A percentile compares a stretch with the other conserved stretches of the same genome.
These are phyloP conservation scores for Cirrhinus molitorella DNA, from an alignment of 2,797 vertebrate genomes.

Conservation along the genomic window DNA sequence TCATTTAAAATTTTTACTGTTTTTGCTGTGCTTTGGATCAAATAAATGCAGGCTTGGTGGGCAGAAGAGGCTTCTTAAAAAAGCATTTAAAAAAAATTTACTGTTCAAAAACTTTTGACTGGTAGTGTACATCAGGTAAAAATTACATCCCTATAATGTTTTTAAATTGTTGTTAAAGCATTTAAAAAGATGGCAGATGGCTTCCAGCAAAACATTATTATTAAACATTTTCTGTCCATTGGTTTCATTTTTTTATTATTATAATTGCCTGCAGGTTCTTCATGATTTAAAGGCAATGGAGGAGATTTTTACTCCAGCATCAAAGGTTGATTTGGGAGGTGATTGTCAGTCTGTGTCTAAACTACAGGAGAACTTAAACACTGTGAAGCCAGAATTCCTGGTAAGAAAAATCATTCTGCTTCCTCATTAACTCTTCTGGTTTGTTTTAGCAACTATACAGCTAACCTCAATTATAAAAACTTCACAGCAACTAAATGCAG, in stretches of 20 bases:
- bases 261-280: slow-evolving; percentile 74
- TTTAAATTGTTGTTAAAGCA: neutral
- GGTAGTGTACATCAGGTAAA: neutral
- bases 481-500: slow-evolving; percentile 83
- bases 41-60: too few species aligned
- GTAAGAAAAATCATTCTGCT: slow-evolving; percentile 72
- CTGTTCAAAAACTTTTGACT: too few species aligned
- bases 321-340: slow-evolving; percentile 84
- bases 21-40: too few species aligned
- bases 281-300: slow-evolving; percentile 81
- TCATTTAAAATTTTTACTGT: too few species aligned
- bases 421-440: neutral
- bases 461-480: neutral
- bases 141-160: neutral
- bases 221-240: neutral
- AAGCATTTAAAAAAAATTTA: too few species aligned
- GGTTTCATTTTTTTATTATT: neutral
- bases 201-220: neutral
- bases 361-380: slow-evolving; percentile 80
- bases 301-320: slow-evolving; percentile 80
- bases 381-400: slow-evolving; percentile 83
- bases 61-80: too few species aligned
- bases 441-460: neutral
- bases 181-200: neutral
- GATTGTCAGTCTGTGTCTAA: slow-evolving; percentile 76